These are phyloP conservation scores for Pedicia rivosa DNA, from an alignment of 2,888 invertebrate genomes.

Conservation along the genomic window DNA sequence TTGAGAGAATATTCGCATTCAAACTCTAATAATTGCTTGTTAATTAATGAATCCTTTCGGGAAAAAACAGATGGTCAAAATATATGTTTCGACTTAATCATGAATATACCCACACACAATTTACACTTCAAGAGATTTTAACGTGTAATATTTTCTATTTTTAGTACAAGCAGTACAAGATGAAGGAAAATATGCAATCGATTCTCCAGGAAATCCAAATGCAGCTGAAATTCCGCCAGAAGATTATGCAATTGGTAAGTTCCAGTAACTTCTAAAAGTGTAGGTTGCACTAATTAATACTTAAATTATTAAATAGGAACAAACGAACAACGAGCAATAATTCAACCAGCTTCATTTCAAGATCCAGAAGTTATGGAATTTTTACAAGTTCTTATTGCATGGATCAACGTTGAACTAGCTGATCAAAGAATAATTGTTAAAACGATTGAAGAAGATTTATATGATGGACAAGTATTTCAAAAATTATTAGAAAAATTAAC, in stretches of 20 bases:
- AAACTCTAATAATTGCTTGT: too few relatives aligned
- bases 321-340: conserved; percentile 92
- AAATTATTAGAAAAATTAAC: conserved; percentile 71
- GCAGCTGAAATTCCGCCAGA: conserved; percentile 82
- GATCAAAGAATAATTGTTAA: conserved; percentile 94
- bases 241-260: conserved; percentile 78
- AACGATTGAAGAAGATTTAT: conserved; percentile 90
- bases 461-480: conserved; percentile 82
- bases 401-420: conserved; percentile 97
- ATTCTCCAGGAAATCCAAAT: conserved; percentile 86
- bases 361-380: conserved; percentile 76
- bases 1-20: too few relatives aligned
- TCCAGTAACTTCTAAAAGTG: too few relatives aligned
- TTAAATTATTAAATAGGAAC: too few relatives aligned
- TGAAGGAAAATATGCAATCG: conserved; percentile 92
- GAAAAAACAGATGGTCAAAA: neutral
- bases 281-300: too few relatives aligned
- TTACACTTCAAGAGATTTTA: too few relatives aligned
- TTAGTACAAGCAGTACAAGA: conserved; percentile 87
- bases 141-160: conserved; percentile 18
- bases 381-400: conserved; percentile 77
- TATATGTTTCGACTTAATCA: neutral
- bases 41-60: too few relatives aligned
- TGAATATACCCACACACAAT: neutral
- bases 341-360: conserved; percentile 75